Evolutionary conservation across 2,113 vertebrate species (phyloP), one percentile per base, ranked within the genome.

Genomic region (Tonatia bakeri): DNA sequence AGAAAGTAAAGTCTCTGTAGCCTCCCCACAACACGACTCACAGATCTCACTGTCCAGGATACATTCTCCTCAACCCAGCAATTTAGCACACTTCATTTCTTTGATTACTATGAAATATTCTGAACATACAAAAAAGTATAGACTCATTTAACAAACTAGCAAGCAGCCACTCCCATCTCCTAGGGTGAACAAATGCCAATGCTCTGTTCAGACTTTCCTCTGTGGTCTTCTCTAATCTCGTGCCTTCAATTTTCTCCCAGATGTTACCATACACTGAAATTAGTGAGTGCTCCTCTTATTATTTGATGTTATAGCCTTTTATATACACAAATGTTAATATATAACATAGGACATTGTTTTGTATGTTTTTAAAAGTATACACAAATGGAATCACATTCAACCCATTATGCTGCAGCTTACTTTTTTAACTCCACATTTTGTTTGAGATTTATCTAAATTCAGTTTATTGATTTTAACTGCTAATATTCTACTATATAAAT

Each of bases 401-500:
- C 11, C 1, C 22, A 52, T 61, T 82, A 85, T 67, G 52, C 31
- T 24, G 24, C 36, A 73, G 36, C 87, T 91, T 52, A 31, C 7
- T 45, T 24, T 56, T 54, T 38, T 31, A n/a, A 14, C 83, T 67
- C 59, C 14, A n/a, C 54, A 40, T 90, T 94, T 95, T 89, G 40
- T 47, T 87, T 70, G 75, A 87, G 67, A 92, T 79, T 79, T 85
- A 61, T 94, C 91, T 79, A 45, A 96, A 91, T 67, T 22, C 19
- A 40, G 20, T 70, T 31, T 64, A n/a, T 69, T 89, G 7, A 47
- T 94, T 87, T 92, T 93, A 92, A 92, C 16, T 87, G 76, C 36
- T 90, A 84, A 72, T 84, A 67, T 77, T 92, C 24, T 73, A 72
- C 36, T 90, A 52, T 65, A 79, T 67, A 72, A 96, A 72, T 50